Percentiles rank a stretch among this genome's conserved stretches.
phyloP scores from a whole-genome alignment of 1,140 invertebrate genomes.

The Drosophila kurseongensis region DNA sequence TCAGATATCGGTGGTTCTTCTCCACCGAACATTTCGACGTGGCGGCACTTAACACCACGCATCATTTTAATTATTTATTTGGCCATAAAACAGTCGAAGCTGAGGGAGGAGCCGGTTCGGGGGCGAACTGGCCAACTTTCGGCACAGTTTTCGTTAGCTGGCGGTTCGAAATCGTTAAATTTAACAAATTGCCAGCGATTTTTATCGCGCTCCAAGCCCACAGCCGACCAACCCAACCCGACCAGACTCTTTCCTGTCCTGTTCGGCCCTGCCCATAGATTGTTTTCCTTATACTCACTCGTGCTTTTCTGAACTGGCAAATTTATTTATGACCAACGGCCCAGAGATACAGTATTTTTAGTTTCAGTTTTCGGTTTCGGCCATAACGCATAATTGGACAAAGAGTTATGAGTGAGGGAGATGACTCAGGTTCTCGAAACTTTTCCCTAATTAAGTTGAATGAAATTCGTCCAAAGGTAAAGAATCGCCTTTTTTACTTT shows the following conservation, averaged over 20 bases:
- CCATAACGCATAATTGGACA: slow-evolving; percentile 66
- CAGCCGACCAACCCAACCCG: slow-evolving; percentile 22
- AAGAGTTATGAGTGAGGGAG: slow-evolving; percentile 51
- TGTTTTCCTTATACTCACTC: slow-evolving; percentile 30
- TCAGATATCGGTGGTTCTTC: slow-evolving; percentile 25
- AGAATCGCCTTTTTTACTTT: background rate
- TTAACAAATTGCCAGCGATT: slow-evolving; percentile 82
- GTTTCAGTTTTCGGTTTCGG: slow-evolving; percentile 44
- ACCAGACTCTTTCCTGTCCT: slow-evolving; percentile 21
- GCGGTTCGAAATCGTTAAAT: slow-evolving; percentile 75
- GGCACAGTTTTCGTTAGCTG: slow-evolving; percentile 67
- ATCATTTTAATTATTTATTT: slow-evolving; percentile 84
- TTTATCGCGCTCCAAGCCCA: slow-evolving; percentile 69
- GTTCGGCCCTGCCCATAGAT: slow-evolving; percentile 74
- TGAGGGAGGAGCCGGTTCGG: slow-evolving; percentile 30
- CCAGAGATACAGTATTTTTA: slow-evolving; percentile 66
- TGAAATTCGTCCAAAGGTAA: slow-evolving; percentile 34
- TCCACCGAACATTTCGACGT: slow-evolving; percentile 49
- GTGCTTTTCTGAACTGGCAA: slow-evolving; percentile 38
- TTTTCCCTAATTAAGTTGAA: slow-evolving; percentile 43
- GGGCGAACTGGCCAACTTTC: slow-evolving; percentile 58
- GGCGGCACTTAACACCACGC: slow-evolving; percentile 80
- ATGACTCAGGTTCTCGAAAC: slow-evolving; percentile 59
- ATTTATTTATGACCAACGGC: slow-evolving; percentile 74
- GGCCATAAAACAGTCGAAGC: slow-evolving; percentile 75